These are phyloP conservation scores for Xanthia icteritia DNA, from an alignment of 2,888 invertebrate genomes.

Conservation along the genomic window DNA sequence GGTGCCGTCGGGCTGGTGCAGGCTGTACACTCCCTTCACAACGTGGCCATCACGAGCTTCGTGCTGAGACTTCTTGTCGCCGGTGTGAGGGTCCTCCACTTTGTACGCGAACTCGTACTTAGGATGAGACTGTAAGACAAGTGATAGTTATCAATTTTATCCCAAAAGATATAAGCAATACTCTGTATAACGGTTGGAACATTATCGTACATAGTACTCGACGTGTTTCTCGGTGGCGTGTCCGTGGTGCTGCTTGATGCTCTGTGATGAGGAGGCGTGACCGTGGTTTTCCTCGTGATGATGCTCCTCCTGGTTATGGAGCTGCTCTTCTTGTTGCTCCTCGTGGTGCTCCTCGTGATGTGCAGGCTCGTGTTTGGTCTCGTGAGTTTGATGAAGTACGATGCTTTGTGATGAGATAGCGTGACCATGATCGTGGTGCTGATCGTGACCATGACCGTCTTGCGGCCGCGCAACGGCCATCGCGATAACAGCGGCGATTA, in stretches of 20 bases:
- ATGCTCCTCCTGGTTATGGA: conserved; percentile 46
- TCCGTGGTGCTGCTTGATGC: conserved; percentile 73
- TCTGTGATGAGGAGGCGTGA: conserved; percentile 69
- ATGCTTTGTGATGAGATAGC: conserved; percentile 77
- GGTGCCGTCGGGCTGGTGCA: too few species aligned
- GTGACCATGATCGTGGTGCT: conserved; percentile 70
- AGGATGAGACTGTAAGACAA: neutral
- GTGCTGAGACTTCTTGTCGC: too few species aligned
- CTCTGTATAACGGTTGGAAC: neutral
- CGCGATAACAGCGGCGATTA: conserved; percentile 50
- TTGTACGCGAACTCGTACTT: too few species aligned
- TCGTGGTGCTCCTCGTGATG: conserved; percentile 43
- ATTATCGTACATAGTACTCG: conserved; percentile 54
- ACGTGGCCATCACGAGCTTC: too few species aligned
- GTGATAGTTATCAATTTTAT: too few species aligned
- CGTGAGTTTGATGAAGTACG: conserved; percentile 68
- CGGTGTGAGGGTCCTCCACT: too few species aligned
- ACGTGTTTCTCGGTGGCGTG: conserved; percentile 65
- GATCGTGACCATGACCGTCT: conserved; percentile 41
- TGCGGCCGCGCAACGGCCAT: conserved; percentile 58
- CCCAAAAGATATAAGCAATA: too few species aligned
- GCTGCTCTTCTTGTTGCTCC: neutral
- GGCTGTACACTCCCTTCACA: too few species aligned
- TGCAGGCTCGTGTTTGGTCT: conserved; percentile 24
- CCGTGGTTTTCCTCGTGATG: conserved; percentile 61